These are phyloP conservation scores for Varecia variegata DNA, from an alignment of 2,797 vertebrate genomes.

Conservation along the genomic window DNA sequence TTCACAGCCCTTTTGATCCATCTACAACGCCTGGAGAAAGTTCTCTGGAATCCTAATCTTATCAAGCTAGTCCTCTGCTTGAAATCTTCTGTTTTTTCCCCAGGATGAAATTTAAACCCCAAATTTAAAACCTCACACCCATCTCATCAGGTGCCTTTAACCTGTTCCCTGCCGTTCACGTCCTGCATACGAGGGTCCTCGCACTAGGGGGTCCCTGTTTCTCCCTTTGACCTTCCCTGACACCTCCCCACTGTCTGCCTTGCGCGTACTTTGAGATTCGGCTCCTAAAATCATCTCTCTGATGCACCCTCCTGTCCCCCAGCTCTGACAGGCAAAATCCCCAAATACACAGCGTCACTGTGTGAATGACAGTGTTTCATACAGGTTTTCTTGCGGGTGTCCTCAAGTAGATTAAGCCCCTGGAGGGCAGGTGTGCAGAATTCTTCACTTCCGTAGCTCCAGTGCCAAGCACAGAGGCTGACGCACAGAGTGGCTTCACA, in stretches of 20 bases:
- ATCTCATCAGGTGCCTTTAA: background rate
- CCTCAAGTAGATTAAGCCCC: background rate
- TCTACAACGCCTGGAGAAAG: background rate
- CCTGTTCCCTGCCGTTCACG: background rate
- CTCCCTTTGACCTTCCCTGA: background rate
- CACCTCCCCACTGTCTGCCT: background rate
- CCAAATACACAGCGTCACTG: background rate
- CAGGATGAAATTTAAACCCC: background rate
- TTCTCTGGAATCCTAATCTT: background rate
- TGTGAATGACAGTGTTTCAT: background rate
- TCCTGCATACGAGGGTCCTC: background rate
- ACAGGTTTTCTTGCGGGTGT: background rate
- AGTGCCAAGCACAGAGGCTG: background rate
- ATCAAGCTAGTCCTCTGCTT: background rate
- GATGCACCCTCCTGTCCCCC: background rate
- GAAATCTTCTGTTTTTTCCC: background rate
- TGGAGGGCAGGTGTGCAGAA: background rate
- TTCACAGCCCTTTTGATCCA: background rate
- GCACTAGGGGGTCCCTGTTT: too few species aligned
- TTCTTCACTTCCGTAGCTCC: background rate
- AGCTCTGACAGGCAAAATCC: background rate
- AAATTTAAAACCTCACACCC: background rate
- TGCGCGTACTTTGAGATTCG: background rate
- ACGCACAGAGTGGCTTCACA: accelerated
- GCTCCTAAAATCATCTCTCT: background rate